A percentile compares a stretch with the other conserved stretches of the same genome.
Evolutionary conservation across 1,140 invertebrate species (phyloP).

Genomic region (Eurosta solidaginis): DNA sequence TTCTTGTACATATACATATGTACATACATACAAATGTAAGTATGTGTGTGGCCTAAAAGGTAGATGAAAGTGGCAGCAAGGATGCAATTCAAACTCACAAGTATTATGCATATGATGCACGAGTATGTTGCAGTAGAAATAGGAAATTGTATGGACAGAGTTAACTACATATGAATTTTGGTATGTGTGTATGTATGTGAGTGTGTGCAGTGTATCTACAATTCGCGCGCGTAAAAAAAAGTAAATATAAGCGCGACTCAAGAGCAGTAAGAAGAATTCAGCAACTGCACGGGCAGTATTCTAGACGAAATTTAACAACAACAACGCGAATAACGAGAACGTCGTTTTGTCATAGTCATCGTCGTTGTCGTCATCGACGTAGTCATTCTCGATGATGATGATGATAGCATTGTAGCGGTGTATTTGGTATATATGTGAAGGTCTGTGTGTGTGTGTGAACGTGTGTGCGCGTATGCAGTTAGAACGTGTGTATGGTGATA

Average conservation of each 20-base stretch:
- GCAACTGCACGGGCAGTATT: not conserved
- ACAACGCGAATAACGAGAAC: not conserved
- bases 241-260: not conserved
- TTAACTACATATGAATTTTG: not conserved
- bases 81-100: not conserved
- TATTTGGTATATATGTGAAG: not conserved
- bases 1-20: no score
- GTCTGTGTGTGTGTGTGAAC: not conserved
- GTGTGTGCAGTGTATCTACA: no score
- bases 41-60: no score
- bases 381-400: not conserved
- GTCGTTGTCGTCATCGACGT: not conserved
- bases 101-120: constrained; percentile 1
- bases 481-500: no score
- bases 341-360: not conserved
- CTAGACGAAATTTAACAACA: constrained; percentile 1
- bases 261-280: not conserved
- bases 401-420: not conserved
- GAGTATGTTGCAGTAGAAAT: not conserved
- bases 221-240: constrained; percentile 24
- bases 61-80: constrained; percentile 7
- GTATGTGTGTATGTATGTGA: no score
- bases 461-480: no score
- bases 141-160: not conserved
- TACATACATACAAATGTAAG: not conserved